Percentiles rank a stretch among this genome's conserved stretches.
Evolutionary conservation across 2,113 vertebrate genomes (phyloP).

Genomic region (Ammodytes dubius): DNA sequence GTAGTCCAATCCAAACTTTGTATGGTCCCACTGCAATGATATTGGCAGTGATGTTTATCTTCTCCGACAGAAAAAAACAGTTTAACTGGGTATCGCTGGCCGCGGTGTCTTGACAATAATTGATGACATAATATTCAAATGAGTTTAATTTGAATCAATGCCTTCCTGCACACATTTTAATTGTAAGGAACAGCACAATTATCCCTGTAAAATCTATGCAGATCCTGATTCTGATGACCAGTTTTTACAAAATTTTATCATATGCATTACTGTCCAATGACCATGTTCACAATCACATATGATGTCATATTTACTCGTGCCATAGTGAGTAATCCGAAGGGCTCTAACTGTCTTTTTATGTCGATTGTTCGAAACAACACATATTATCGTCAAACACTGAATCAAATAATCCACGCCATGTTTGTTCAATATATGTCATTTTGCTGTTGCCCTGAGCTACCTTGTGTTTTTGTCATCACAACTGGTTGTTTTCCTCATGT

Average conservation of each 20-base stretch:
- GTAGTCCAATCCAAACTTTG: neutral
- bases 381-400: neutral
- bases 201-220: neutral
- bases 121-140: neutral
- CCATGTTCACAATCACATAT: neutral
- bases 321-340: neutral
- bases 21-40: neutral
- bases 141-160: neutral
- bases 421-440: neutral
- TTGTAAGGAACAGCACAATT: neutral
- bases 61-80: neutral
- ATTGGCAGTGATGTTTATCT: neutral
- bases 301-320: neutral
- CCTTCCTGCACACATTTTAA: neutral
- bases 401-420: neutral
- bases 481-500: neutral
- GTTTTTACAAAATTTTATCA: neutral
- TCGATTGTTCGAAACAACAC: neutral
- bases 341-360: neutral
- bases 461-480: neutral
- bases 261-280: neutral
- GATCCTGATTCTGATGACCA: neutral
- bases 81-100: neutral
- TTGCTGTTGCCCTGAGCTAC: neutral
- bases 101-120: too few species aligned